Conservation (phyloP, 2,113 vertebrate genomes). For the Serranochromis macrocephalus region DNA sequence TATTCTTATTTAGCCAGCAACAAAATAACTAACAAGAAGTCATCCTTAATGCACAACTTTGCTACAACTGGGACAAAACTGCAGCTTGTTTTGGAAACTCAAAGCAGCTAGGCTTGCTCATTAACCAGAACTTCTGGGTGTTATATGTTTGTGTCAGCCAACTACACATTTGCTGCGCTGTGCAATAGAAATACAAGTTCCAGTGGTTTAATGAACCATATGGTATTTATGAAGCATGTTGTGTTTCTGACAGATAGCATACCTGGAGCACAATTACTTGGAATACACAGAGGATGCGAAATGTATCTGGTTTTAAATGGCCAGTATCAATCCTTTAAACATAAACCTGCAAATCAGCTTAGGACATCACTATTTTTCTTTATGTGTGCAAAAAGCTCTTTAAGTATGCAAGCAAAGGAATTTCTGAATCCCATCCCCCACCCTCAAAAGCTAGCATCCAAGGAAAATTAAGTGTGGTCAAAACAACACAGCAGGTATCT, state of each 20-base stretch:
- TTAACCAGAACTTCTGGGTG: neutral
- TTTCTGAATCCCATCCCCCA: neutral
- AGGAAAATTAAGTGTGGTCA: neutral
- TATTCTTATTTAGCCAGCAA: neutral
- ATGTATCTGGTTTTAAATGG: neutral
- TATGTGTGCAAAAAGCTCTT: neutral
- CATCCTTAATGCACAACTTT: neutral
- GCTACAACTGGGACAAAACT: neutral
- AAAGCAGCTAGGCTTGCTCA: neutral
- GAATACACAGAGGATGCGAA: neutral
- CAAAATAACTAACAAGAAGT: neutral
- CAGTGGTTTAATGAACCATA: neutral
- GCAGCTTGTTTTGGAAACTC: neutral
- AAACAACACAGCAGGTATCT: neutral
- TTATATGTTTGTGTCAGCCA: neutral
- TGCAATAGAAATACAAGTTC: neutral
- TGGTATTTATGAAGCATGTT: neutral
- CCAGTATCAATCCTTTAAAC: neutral
- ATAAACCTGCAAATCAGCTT: neutral
- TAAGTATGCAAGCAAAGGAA: neutral
- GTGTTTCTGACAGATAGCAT: neutral
- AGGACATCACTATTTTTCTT: neutral
- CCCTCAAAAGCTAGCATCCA: neutral
- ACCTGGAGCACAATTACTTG: neutral
- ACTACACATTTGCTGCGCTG: neutral